Base-by-base conservation (phyloP, 1,140 invertebrate species). In the Drosophila obscura region DNA sequence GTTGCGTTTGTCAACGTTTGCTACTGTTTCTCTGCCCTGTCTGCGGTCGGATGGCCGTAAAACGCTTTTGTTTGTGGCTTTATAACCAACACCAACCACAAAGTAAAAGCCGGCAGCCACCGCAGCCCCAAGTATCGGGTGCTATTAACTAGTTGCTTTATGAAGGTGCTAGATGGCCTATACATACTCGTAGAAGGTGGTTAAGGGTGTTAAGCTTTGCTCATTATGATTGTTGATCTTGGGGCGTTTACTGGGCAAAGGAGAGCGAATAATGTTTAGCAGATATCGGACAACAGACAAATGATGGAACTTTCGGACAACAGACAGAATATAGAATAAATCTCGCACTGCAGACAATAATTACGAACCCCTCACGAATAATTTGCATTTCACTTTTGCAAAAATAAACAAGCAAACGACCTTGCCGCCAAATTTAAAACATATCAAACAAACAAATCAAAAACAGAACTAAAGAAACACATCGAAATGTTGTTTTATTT, bases 391-490 rank as follows among this genome's bases (percentile, higher is more conserved):
- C 73, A 73, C 56, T 77, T 80, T 73, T 61, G 66, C 68, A 65
- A 62, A 69, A 19, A 19, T 45, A 58, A 15, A 61, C 62, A 44
- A 39, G 35, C 62, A 11, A 35, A 19, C 9, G 72, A 63, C 82
- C 82, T 88, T 82, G 83, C 48, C 39, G 64, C 53, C 73, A 76
- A 83, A 79, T 76, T 72, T 76, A 73, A 83, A 79, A 71, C 79
- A 63, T 74, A 82, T 82, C 79, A 82, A 82, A 78, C 74, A 82
- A 74, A 74, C 64, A 67, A 85, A 85, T 85, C 67, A 78, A 75
- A 78, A 85, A 80, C 65, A 84, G 76, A 80, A 73, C 55, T 48
- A 61, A 49, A 39, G 46, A 55, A 68, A 58, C 13, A 35, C 65
- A 41, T 43, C 39, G 62, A 62, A 53, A 68, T 55, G 28, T 67